These are phyloP conservation scores for Neolamprologus modestus DNA, from an alignment of 2,113 vertebrate genomes.

Conservation along the genomic window DNA sequence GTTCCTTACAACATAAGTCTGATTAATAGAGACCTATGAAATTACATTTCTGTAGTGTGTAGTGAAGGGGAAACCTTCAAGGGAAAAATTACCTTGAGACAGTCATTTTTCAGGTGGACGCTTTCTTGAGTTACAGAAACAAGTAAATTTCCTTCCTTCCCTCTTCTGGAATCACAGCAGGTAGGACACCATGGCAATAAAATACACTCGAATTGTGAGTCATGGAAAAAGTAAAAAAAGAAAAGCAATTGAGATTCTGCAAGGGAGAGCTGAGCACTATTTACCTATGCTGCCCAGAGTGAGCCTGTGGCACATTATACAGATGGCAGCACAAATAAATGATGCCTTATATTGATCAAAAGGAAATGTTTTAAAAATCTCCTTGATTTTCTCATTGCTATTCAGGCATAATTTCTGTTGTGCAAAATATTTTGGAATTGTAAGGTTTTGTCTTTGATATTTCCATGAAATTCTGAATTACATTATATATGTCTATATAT, in stretches of 20 bases:
- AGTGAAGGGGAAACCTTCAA: not conserved
- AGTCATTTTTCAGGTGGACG: not conserved
- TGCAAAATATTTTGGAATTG: not conserved
- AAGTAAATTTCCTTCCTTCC: not conserved
- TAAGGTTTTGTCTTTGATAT: not conserved
- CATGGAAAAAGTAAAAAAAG: not conserved
- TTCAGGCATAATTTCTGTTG: not conserved
- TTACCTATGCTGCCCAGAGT: constrained; percentile 23
- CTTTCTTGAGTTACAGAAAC: not conserved
- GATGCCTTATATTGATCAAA: not conserved
- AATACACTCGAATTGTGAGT: not conserved
- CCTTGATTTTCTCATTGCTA: not conserved
- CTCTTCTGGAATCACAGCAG: not conserved
- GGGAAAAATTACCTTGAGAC: not conserved
- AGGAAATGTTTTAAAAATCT: not conserved
- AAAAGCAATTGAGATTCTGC: constrained; percentile 38
- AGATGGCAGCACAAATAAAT: constrained; percentile 1
- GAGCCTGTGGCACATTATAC: constrained; percentile 7
- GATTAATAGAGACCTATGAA: not conserved
- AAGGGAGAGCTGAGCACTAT: not conserved
- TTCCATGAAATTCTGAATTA: not conserved
- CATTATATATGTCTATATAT: not conserved
- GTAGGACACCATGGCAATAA: not conserved
- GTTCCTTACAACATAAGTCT: not conserved
- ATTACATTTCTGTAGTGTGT: not conserved